Percentiles rank a stretch among this genome's conserved stretches.
Evolutionary conservation across 2,888 invertebrate species (phyloP).

Genomic region (Pandemis corylana): DNA sequence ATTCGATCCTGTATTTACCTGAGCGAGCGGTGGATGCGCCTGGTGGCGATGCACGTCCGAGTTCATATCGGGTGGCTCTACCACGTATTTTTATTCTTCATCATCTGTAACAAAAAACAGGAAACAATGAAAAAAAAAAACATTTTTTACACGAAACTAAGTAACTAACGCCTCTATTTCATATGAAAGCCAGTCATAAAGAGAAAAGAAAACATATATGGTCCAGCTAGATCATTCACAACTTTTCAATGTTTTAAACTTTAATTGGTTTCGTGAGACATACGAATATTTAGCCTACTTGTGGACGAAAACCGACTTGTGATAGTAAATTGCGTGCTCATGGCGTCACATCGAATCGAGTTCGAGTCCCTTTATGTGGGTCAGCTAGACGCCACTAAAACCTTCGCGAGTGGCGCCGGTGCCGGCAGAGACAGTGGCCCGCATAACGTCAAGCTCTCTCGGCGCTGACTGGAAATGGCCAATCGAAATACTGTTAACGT

Average conservation of each 20-base stretch:
- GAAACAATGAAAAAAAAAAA: constrained; percentile 21
- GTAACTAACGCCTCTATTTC: constrained; percentile 20
- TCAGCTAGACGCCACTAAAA: constrained; percentile 40
- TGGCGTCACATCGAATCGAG: constrained; percentile 25
- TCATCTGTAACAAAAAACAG: constrained; percentile 70
- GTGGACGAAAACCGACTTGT: constrained; percentile 36
- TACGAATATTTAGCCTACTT: constrained; percentile 37
- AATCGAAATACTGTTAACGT: constrained; percentile 40
- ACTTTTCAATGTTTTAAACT: not conserved
- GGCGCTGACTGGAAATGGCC: constrained; percentile 36
- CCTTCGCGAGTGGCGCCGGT: constrained; percentile 40
- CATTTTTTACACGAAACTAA: not conserved
- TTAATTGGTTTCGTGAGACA: not conserved
- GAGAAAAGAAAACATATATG: constrained; percentile 23
- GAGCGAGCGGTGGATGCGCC: constrained; percentile 82
- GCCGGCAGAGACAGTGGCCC: constrained; percentile 16
- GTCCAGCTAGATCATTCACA: constrained; percentile 8
- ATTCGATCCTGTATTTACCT: constrained; percentile 61
- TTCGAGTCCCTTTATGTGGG: constrained; percentile 44
- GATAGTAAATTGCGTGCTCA: constrained; percentile 42
- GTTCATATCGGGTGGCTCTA: constrained; percentile 79
- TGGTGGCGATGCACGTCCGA: constrained; percentile 83
- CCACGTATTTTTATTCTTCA: constrained; percentile 72
- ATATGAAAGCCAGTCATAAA: constrained; percentile 40
- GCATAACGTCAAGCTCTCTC: constrained; percentile 42